Conservation (phyloP, 2,888 invertebrate genomes). For the Galerucella nymphaeae region DNA sequence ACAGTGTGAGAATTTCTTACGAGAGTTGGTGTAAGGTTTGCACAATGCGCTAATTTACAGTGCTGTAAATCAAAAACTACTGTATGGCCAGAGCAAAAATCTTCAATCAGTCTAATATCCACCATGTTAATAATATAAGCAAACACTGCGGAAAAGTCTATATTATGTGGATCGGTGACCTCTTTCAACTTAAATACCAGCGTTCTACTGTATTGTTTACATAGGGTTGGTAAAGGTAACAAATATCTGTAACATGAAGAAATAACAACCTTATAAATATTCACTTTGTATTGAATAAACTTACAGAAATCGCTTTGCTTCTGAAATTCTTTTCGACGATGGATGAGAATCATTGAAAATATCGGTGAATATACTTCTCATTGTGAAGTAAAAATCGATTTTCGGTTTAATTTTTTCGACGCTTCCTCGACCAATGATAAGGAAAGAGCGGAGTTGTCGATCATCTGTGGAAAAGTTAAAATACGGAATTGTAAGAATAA, state of each 20-base stretch:
- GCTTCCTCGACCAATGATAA: constrained; percentile 41
- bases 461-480: constrained; percentile 33
- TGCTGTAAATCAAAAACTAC: constrained; percentile 40
- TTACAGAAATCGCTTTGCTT: constrained; percentile 34
- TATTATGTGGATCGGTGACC: constrained; percentile 10
- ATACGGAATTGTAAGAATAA: background rate
- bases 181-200: constrained; percentile 62
- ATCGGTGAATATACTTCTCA: constrained; percentile 40
- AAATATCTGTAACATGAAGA: constrained; percentile 35
- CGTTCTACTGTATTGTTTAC: constrained; percentile 63
- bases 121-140: constrained; percentile 35
- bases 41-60: constrained; percentile 34
- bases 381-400: constrained; percentile 45
- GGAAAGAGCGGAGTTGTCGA: constrained; percentile 27
- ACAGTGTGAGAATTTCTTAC: constrained; percentile 37
- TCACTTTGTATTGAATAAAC: constrained; percentile 1
- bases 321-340: constrained; percentile 18
- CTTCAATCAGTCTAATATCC: constrained; percentile 42
- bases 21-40: constrained; percentile 41
- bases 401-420: constrained; percentile 42
- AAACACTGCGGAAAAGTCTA: constrained; percentile 36
- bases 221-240: constrained; percentile 62
- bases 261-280: background rate
- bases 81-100: constrained; percentile 37
- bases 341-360: constrained; percentile 38